phyloP scores from a whole-genome alignment of 2,888 invertebrate species.

The Epirrhoe alternata region DNA sequence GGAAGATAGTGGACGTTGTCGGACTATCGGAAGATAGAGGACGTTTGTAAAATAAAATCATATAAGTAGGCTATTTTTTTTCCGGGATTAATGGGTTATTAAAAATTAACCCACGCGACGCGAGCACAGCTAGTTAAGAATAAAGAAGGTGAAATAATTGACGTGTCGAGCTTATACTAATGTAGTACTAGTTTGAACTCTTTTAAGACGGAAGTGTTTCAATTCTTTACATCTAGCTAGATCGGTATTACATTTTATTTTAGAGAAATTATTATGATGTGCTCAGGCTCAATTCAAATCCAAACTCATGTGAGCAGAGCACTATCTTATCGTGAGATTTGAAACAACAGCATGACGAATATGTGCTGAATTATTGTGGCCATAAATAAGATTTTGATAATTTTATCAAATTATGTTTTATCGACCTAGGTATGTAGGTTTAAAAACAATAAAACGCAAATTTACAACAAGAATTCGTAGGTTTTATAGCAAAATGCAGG shows the following conservation, averaged over 20 bases:
- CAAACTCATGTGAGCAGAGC: constrained; percentile 2
- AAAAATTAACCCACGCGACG: too few relatives aligned
- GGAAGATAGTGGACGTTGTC: too few relatives aligned
- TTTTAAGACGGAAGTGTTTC: too few relatives aligned
- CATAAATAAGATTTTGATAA: constrained; percentile 37
- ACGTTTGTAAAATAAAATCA: too few relatives aligned
- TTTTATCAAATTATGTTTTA: constrained; percentile 17
- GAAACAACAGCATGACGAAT: constrained; percentile 38
- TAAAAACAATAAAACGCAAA: constrained; percentile 2
- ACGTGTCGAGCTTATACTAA: too few relatives aligned
- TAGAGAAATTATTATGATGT: background rate
- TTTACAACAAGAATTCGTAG: constrained; percentile 1
- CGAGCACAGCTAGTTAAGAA: too few relatives aligned
- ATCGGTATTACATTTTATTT: background rate
- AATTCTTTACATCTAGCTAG: too few relatives aligned
- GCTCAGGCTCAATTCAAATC: constrained; percentile 18
- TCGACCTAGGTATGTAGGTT: constrained; percentile 5
- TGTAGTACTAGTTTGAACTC: too few relatives aligned
- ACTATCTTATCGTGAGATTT: constrained; percentile 41
- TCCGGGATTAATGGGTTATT: too few relatives aligned
- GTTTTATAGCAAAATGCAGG: background rate
- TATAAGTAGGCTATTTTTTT: too few relatives aligned
- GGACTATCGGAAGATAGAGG: too few relatives aligned
- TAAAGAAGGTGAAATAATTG: background rate
- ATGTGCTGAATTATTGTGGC: constrained; percentile 35